These are phyloP conservation scores for Chaenogobius annularis DNA, from an alignment of 2,113 vertebrate genomes.

Conservation along the genomic window DNA sequence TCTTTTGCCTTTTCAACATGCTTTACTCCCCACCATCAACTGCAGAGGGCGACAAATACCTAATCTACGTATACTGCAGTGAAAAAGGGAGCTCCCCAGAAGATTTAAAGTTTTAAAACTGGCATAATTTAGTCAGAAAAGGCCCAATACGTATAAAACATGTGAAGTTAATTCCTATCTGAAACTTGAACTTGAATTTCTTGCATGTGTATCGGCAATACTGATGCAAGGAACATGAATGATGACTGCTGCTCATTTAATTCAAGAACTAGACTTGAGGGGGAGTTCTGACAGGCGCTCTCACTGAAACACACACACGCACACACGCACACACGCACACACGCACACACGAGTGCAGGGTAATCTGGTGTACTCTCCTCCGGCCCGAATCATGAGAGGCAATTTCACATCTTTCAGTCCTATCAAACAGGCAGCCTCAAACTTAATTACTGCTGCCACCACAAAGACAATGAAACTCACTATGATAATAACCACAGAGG, in stretches of 20 bases:
- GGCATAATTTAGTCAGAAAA: neutral
- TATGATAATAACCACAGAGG: constrained; percentile 49
- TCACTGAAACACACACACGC: neutral
- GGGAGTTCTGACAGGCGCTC: constrained; percentile 17
- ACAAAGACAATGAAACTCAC: constrained; percentile 51
- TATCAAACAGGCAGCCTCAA: constrained; percentile 48
- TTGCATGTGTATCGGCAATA: constrained; percentile 11
- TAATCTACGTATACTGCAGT: neutral
- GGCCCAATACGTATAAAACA: neutral
- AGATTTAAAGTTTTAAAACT: neutral
- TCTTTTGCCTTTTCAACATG: neutral
- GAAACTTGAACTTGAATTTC: neutral
- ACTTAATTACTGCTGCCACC: constrained; percentile 55
- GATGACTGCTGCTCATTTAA: constrained; percentile 40
- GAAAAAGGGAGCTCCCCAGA: too few species aligned
- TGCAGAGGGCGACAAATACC: neutral
- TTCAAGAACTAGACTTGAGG: constrained; percentile 26
- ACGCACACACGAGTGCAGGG: constrained; percentile 6
- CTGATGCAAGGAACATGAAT: constrained; percentile 24
- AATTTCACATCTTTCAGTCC: constrained; percentile 65
- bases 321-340: constrained; percentile 2
- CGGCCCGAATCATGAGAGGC: constrained; percentile 49
- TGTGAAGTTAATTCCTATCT: neutral
- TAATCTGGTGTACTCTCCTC: constrained; percentile 1
- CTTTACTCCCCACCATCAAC: neutral